Evolutionary conservation across 2,797 vertebrate genomes (phyloP).

Genomic region (Cossypha dichroa): DNA sequence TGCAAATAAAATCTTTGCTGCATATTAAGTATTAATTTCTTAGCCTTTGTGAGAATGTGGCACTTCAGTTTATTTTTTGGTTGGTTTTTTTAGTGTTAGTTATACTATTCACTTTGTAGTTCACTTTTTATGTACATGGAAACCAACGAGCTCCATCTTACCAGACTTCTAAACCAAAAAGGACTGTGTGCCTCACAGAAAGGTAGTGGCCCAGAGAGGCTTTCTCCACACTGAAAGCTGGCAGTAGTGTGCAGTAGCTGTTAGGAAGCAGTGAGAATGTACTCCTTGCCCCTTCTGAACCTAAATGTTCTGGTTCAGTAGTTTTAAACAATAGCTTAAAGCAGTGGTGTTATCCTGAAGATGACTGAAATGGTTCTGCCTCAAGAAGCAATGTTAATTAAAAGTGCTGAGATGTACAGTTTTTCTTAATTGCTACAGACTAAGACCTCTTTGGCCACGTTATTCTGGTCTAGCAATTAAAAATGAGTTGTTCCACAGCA

Average conservation of each 20-base stretch:
- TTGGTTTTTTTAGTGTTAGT: background rate
- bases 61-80: background rate
- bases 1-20: slow-evolving; percentile 69
- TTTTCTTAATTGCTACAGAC: background rate
- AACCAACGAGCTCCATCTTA: background rate
- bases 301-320: background rate
- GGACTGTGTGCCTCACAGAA: background rate
- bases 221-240: background rate
- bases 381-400: background rate
- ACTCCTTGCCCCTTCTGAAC: background rate
- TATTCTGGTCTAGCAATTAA: background rate
- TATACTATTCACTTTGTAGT: background rate
- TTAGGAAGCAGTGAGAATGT: background rate
- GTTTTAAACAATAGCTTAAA: background rate
- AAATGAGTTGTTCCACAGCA: background rate
- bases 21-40: slow-evolving; percentile 24
- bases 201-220: background rate
- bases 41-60: background rate
- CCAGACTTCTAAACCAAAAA: background rate
- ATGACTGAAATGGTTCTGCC: background rate
- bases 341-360: background rate
- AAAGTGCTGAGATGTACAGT: background rate
- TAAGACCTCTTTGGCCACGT: background rate
- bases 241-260: background rate
- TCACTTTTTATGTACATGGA: background rate